phyloP scores from a whole-genome alignment of 2,113 vertebrate genomes.

The Megaceryle maxima region DNA sequence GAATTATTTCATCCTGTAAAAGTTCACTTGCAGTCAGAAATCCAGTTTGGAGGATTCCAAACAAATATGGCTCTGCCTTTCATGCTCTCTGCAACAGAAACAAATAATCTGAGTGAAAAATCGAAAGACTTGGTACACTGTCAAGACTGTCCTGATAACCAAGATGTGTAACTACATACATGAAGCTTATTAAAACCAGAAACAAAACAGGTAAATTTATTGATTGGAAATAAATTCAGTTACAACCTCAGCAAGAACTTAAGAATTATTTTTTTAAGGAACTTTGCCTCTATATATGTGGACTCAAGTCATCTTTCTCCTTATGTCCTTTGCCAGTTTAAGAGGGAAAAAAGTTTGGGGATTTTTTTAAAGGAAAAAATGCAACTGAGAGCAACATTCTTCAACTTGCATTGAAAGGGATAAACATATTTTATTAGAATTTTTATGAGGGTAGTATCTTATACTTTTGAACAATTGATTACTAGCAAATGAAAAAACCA shows the following conservation, averaged over 20 bases:
- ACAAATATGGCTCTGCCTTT: constrained; percentile 10
- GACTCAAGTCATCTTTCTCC: not conserved
- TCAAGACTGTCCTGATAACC: not conserved
- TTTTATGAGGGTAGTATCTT: not conserved
- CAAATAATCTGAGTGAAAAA: constrained; percentile 6
- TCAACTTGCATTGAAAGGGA: not conserved
- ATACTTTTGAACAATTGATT: not conserved
- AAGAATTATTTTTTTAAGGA: not conserved
- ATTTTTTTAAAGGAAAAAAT: not conserved
- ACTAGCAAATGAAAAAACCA: not conserved
- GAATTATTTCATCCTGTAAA: not conserved
- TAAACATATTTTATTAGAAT: not conserved
- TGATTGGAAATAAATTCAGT: not conserved
- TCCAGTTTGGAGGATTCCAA: constrained; percentile 25
- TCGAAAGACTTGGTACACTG: not conserved
- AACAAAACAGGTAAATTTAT: not conserved
- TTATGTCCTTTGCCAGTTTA: not conserved
- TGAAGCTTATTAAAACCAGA: not conserved
- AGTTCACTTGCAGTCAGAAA: constrained; percentile 35
- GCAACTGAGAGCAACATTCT: not conserved
- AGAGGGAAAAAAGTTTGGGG: not conserved
- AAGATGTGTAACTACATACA: not conserved
- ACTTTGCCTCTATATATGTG: not conserved
- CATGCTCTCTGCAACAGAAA: constrained; percentile 28
- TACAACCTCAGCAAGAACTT: not conserved